Base-by-base conservation (phyloP, 2,113 vertebrate genomes). In the Muscicapa adusta region DNA sequence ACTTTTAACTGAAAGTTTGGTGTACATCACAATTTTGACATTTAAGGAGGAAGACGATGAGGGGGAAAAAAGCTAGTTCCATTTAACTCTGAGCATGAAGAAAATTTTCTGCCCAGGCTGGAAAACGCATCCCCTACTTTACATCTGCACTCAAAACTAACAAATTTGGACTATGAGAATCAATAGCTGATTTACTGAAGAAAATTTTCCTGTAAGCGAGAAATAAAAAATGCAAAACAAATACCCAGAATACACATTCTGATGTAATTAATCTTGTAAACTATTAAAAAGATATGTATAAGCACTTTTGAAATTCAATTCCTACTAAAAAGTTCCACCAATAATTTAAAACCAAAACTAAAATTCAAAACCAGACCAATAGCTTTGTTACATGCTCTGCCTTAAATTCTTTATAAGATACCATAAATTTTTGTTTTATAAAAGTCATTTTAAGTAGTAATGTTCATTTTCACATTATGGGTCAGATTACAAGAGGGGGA, bases 271-370 rank as follows among this genome's bases (percentile, higher is more conserved):
- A 79, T 73, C 48, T 76, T 54, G n/a, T 54, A 74, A 10, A 50
- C 12, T 63, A 93, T 73, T 91, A 77, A 94, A 92, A 92, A 91
- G 77, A 40, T 33, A 94, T 42, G 33, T 20, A 66, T 22, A 31
- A 85, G 38, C 24, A 53, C 48, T 73, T 91, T 12, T 70, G 38
- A 92, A 86, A 93, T 66, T 80, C 3, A 84, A 60, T 84, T 91
- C 71, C 50, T 83, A 65, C 85, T 76, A 83, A 74, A 74, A 94
- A 54, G 33, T 58, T 71, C 14, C 33, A 87, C 51, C 13, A 62
- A 47, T 74, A 67, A 43, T 36, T 74, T 47, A 66, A 85, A 75
- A 66, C 82, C 51, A 54, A n/a, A 73, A 68, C 58, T 76, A 34
- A 75, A 77, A 86, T 11, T 33, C 72, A 68, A 65, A 42, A 65